Evolutionary conservation across 2,113 vertebrate species (phyloP), one percentile per base, ranked within the genome.

Genomic region (Phylloscopus trochilus): DNA sequence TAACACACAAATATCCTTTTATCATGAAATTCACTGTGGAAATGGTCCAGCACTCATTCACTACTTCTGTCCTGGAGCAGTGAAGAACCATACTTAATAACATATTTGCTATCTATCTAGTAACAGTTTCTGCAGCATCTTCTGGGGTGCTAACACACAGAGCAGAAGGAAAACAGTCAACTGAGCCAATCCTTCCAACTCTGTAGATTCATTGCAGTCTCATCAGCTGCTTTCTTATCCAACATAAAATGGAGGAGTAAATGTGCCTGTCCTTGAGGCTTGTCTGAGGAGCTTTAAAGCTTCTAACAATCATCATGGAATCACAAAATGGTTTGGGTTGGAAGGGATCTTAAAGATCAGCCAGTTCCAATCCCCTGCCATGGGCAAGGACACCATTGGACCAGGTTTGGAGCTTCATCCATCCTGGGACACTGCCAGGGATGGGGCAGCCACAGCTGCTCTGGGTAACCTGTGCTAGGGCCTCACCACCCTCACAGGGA

Each of bases 401-500:
- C 33, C 60, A 39, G 44, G 8, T 8, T 51, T 3, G 2, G 28
- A 66, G 18, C 37, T 2, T 2, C 26, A 16, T 27, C 37, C 37
- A 44, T 0, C 44, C 37, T 37, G 1, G 18, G 0, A 51, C 31
- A 28, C 10, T 66, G 0, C 43, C 59, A 81, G 37, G 43, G 26
- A 35, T 59, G 62, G 37, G 2, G 18, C 43, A 81, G 43, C 51
- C 86, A 58, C 76, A 66, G 35, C 35, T 88, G 1, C 85, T 51
- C 43, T 73, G 31, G 35, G 4, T 0, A 73, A 1, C 13, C 67
- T 73, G 21, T 43, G 31, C 51, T 59, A 73, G 35, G 21, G 21
- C 21, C 31, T 80, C 26, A 1, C 0, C 76, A 64, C 11, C 11
- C 51, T 51, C 76, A 12, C 31, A 64, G 16, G n/a, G 11, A 72